Evolutionary conservation across 2,888 invertebrate genomes (phyloP).

Genomic region (Petrolisthes cinctipes): DNA sequence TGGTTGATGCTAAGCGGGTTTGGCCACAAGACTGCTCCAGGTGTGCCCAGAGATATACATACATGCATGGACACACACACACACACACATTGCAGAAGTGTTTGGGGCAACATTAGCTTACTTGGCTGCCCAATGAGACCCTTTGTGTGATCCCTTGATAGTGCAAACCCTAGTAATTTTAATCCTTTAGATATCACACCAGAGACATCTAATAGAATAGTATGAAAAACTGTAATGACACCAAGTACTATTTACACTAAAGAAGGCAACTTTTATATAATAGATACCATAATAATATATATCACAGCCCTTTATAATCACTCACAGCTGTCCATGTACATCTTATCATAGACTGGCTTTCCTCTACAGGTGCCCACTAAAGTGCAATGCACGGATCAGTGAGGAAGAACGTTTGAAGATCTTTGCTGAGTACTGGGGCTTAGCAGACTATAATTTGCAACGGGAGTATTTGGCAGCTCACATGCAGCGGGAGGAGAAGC

Average conservation of each 20-base stretch:
- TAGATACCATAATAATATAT: too few relatives aligned
- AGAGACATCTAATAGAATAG: too few relatives aligned
- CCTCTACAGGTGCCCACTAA: conserved; percentile 52
- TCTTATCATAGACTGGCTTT: background rate
- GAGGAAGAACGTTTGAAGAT: conserved; percentile 56
- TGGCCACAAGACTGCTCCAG: conserved; percentile 65
- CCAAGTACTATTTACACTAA: too few relatives aligned
- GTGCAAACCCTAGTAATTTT: too few relatives aligned
- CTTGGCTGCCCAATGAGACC: too few relatives aligned
- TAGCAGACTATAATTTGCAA: conserved; percentile 63
- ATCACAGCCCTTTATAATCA: background rate
- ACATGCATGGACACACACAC: background rate
- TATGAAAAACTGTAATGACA: too few relatives aligned
- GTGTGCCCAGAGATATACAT: conserved; percentile 15
- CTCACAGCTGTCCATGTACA: background rate
- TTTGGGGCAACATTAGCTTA: too few relatives aligned
- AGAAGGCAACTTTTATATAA: too few relatives aligned
- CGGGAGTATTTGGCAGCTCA: conserved; percentile 62
- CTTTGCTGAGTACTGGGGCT: conserved; percentile 64
- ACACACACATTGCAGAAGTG: background rate
- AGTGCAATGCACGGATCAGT: conserved; percentile 59
- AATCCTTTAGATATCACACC: too few relatives aligned
- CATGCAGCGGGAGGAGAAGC: conserved; percentile 63
- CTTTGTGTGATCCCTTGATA: too few relatives aligned
- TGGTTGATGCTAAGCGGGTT: conserved; percentile 61